These are phyloP conservation scores for Hesperia comma DNA, from an alignment of 2,888 invertebrate genomes.

Conservation along the genomic window DNA sequence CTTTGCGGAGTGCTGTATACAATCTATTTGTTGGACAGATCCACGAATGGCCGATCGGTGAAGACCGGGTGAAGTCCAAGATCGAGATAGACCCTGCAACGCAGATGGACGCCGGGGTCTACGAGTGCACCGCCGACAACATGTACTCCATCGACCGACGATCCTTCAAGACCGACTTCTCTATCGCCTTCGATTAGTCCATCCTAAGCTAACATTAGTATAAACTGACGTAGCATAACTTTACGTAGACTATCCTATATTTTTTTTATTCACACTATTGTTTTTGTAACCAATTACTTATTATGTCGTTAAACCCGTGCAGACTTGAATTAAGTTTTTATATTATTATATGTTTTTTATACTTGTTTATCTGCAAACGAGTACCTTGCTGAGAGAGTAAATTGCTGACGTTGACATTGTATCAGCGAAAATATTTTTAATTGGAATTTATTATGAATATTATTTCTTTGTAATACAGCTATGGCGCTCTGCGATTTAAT, in stretches of 20 bases:
- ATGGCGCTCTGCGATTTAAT: constrained; percentile 2
- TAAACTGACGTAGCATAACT: too few species aligned
- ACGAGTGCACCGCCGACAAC: constrained; percentile 97
- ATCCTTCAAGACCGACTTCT: constrained; percentile 96
- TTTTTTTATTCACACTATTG: not conserved
- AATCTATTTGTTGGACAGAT: constrained; percentile 82
- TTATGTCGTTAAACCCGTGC: too few species aligned
- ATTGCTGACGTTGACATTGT: too few species aligned
- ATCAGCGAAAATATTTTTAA: too few species aligned
- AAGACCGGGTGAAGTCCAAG: constrained; percentile 94
- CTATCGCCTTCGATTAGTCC: constrained; percentile 92
- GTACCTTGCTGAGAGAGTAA: too few species aligned
- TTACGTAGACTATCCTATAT: not conserved
- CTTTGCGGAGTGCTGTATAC: not conserved
- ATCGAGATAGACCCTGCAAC: constrained; percentile 97
- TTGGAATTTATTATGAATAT: not conserved
- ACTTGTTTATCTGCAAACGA: too few species aligned
- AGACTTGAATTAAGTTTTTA: too few species aligned
- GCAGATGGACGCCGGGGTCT: constrained; percentile 98
- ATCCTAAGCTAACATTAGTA: not conserved
- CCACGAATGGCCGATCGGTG: constrained; percentile 94
- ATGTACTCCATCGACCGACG: constrained; percentile 96
- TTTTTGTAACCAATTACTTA: not conserved
- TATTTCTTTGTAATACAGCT: not conserved
- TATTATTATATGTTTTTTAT: too few species aligned